Evolutionary conservation across 2,888 invertebrate species (phyloP), one percentile per base, ranked within the genome.

Genomic region (Koerneria pararmatus): DNA sequence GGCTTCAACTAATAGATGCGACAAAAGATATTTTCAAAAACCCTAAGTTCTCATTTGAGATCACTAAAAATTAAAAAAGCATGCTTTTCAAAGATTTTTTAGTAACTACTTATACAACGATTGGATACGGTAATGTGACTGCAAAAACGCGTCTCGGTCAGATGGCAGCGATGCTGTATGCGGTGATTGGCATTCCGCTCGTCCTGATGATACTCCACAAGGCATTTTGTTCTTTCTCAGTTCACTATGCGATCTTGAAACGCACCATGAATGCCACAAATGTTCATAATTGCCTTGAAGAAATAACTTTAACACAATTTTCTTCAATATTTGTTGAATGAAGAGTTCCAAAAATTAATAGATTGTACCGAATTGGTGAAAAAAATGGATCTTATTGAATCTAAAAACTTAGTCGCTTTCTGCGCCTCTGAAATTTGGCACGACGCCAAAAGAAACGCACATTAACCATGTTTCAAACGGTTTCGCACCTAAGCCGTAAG

Each of bases 191-290:
- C 11, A 82, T 82, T 62, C 82, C 82, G 8, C 66, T 82, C 15
- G 77, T 80, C 31, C 72, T 82, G 27, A 82, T 80, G 79, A 79
- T 82, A 54, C 69, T 82, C 32, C 82, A 82, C 69, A 80, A 80
- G 64, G 64, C 56, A 15, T n/a, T 15, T 41, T n/a, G n/a, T n/a
- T n/a, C n/a, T n/a, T n/a, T n/a, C n/a, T n/a, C n/a, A n/a, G n/a
- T n/a, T n/a, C n/a, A n/a, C n/a, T n/a, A n/a, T n/a, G n/a, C n/a
- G n/a, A n/a, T n/a, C n/a, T n/a, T n/a, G n/a, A n/a, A n/a, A n/a
- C n/a, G n/a, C n/a, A n/a, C n/a, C n/a, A n/a, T n/a, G n/a, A n/a
- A n/a, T n/a, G n/a, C n/a, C n/a, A n/a, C n/a, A n/a, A n/a, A 24
- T 29, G 61, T 60, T 29, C 11, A 57, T 31, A 22, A 15, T 8